Evolutionary conservation across 2,797 vertebrate species (phyloP), one percentile per base, ranked within the genome.

Genomic region (Cyprinella venusta): DNA sequence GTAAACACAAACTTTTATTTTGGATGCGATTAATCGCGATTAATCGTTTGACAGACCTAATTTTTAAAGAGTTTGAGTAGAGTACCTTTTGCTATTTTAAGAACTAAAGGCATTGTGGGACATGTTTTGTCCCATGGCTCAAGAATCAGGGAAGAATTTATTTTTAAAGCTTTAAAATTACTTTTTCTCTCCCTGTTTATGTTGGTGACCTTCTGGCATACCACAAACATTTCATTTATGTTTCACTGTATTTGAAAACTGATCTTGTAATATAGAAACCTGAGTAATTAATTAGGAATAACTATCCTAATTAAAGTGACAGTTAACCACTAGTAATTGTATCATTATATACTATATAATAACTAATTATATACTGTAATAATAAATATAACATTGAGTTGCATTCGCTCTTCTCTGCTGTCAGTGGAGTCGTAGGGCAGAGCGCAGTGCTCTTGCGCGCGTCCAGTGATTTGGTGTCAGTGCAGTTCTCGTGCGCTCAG

Each of bases 401-500:
- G 13, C 13, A 48, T 48, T 48, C 45, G 45, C 36, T 40, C 30
- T 13, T 67, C 8, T 16, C 33, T 63, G 72, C 80, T 74, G 64
- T 83, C 68, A 63, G 72, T 65, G 2, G 82, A 79, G 84, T 79
- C 76, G 61, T 67, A 83, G 81, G 79, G 78, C 74, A 82, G 81
- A 80, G 78, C 79, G 76, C 77, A 71, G 64, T 64, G 80, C 76
- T 61, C 76, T 70, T 70, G 36, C 76, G 36, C 76, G 69, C 80
- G 77, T 76, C 10, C 54, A 38, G 63, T 74, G 80, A 61, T 74
- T 69, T 76, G 74, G 78, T 77, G 65, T 77, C 65, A 71, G 81
- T 75, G 81, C 85, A 69, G 75, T 74, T 80, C 79, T 36, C 65
- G 9, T 64, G 52, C 81, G 63, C 67, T 82, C 72, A 40, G 54